Conservation (phyloP, 1,140 invertebrate genomes). For the Mya arenaria region DNA sequence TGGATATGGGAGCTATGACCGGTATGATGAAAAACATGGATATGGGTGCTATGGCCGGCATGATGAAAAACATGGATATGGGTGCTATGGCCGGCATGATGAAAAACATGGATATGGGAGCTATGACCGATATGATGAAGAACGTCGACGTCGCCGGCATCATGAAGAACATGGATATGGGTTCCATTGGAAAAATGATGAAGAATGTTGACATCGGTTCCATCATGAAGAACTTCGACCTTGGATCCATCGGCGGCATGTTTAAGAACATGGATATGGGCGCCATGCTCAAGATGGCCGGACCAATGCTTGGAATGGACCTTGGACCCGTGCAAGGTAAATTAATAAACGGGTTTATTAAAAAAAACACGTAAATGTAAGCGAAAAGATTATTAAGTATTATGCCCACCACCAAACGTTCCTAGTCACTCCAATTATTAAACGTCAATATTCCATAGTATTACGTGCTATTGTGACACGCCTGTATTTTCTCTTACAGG, state of each 20-base stretch:
- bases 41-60: slow-evolving; percentile 13
- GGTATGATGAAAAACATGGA: slow-evolving; percentile 37
- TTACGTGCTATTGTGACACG: too few species aligned
- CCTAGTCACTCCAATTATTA: too few species aligned
- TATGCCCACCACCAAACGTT: too few species aligned
- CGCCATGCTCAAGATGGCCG: background rate
- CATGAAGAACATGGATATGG: slow-evolving; percentile 39
- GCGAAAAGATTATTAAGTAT: too few species aligned
- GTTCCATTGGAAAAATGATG: slow-evolving; percentile 14
- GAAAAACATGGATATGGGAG: background rate
- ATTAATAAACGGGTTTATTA: too few species aligned
- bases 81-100: slow-evolving; percentile 17
- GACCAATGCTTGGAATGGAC: background rate
- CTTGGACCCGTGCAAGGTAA: background rate
- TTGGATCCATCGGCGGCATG: slow-evolving; percentile 33
- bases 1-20: slow-evolving; percentile 38
- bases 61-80: slow-evolving; percentile 36
- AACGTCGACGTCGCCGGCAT: slow-evolving; percentile 33
- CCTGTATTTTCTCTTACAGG: too few species aligned
- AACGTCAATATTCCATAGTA: too few species aligned
- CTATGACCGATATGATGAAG: slow-evolving; percentile 1
- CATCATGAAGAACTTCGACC: slow-evolving; percentile 40
- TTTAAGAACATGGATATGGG: slow-evolving; percentile 37
- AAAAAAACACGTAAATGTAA: too few species aligned
- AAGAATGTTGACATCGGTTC: slow-evolving; percentile 43